A percentile compares a stretch with the other conserved stretches of the same genome.
phyloP scores from a whole-genome alignment of 2,797 vertebrate genomes.

The Macroramphosus scolopax region DNA sequence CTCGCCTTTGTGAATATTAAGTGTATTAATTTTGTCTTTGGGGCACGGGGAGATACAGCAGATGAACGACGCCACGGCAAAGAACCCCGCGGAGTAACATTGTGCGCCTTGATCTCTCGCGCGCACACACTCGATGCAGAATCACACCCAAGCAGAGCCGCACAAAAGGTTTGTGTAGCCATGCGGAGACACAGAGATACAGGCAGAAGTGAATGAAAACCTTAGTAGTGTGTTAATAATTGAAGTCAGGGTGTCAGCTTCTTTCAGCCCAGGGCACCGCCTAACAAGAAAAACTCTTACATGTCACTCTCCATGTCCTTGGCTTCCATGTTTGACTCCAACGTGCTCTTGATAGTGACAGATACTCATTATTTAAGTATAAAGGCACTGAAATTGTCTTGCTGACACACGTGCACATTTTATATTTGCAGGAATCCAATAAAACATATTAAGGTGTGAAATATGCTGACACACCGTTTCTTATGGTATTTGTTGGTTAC shows the following conservation, averaged over 20 bases:
- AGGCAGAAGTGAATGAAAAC: conserved; percentile 44
- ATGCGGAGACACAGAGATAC: conserved; percentile 2
- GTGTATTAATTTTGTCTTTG: conserved; percentile 12
- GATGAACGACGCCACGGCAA: conserved; percentile 24
- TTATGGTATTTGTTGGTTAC: too few species aligned
- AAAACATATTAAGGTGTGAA: too few species aligned
- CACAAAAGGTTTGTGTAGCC: conserved; percentile 7
- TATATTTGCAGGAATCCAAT: too few species aligned
- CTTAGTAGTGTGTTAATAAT: conserved; percentile 58
- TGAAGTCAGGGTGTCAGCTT: conserved; percentile 57
- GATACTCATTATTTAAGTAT: conserved; percentile 37
- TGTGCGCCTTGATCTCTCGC: conserved; percentile 21
- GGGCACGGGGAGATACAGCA: conserved; percentile 20
- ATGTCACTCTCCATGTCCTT: conserved; percentile 9
- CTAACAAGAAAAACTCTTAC: conserved; percentile 34
- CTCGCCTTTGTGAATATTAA: conserved; percentile 21
- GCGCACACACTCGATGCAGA: neutral
- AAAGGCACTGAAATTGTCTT: conserved; percentile 5
- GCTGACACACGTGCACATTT: neutral
- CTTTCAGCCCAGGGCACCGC: too few species aligned
- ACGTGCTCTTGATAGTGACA: conserved; percentile 8
- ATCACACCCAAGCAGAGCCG: neutral
- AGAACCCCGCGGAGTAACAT: conserved; percentile 13
- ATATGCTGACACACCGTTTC: too few species aligned
- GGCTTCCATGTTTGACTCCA: conserved; percentile 5